Evolutionary conservation across 2,113 vertebrate species (phyloP).

Genomic region (Nymphicus hollandicus): DNA sequence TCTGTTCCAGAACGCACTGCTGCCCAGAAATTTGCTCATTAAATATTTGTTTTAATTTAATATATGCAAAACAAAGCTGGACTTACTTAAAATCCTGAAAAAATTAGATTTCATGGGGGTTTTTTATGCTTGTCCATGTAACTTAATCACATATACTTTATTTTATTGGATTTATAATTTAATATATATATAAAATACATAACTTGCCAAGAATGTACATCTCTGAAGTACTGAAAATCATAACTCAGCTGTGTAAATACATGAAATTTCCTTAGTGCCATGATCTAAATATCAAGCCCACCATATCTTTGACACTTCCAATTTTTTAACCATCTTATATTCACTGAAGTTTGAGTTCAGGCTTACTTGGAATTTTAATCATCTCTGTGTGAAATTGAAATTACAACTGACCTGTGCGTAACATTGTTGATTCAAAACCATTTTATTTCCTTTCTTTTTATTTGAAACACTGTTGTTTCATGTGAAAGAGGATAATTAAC

Average conservation of each 20-base stretch:
- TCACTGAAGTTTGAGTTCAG: background rate
- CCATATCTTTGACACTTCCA: background rate
- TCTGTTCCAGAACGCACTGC: background rate
- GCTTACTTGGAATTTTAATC: background rate
- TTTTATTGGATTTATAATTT: background rate
- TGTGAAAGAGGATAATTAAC: constrained; percentile 18
- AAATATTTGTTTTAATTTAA: background rate
- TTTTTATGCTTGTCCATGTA: background rate
- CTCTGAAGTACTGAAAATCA: background rate
- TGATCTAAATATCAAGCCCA: background rate
- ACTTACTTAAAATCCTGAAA: background rate
- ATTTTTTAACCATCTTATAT: background rate
- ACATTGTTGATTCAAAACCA: background rate
- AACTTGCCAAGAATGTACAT: background rate
- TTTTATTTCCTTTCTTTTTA: background rate
- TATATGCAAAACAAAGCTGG: background rate
- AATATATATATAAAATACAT: background rate
- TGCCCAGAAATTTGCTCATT: background rate
- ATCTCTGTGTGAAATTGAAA: background rate
- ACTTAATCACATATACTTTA: background rate
- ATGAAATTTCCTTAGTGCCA: background rate
- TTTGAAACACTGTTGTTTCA: background rate
- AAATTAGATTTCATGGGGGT: background rate
- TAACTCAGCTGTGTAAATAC: background rate
- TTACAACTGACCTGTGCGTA: background rate